Evolutionary conservation across 2,113 vertebrate species (phyloP).

Genomic region (Apodemus speciosus): DNA sequence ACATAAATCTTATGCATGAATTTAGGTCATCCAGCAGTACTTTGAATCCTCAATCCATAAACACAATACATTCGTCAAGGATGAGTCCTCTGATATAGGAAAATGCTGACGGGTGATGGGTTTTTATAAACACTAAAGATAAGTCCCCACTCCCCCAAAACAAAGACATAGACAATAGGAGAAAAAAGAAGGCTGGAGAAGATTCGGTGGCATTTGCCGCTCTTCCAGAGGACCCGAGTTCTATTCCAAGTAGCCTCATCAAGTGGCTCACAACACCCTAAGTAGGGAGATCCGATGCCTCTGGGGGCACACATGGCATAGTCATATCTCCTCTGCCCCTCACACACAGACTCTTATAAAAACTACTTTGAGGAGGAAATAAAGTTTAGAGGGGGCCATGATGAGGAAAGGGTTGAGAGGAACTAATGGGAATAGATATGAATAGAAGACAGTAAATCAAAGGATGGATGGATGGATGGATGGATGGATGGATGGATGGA

Average conservation of each 20-base stretch:
- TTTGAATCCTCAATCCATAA: background rate
- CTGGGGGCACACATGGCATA: background rate
- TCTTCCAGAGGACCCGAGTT: background rate
- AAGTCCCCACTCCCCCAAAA: background rate
- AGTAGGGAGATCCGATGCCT: background rate
- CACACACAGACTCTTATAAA: background rate
- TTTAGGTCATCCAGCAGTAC: background rate
- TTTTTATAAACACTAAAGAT: background rate
- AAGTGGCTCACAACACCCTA: background rate
- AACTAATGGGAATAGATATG: background rate
- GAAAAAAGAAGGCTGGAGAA: background rate
- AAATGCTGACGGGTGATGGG: background rate
- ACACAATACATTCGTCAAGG: background rate
- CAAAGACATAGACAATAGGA: background rate
- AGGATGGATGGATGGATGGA: background rate
- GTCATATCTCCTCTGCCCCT: background rate
- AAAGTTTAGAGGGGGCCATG: background rate
- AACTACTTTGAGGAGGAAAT: background rate
- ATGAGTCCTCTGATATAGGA: background rate
- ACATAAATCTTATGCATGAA: background rate
- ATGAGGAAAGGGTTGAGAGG: background rate
- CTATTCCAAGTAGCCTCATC: no score
- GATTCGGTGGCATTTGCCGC: background rate
- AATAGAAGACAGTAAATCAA: background rate
- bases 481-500: background rate